These are phyloP conservation scores for Anthopleura xanthogrammica DNA, from an alignment of 92 coral and sea anemone genomes.

Conservation along the genomic window DNA sequence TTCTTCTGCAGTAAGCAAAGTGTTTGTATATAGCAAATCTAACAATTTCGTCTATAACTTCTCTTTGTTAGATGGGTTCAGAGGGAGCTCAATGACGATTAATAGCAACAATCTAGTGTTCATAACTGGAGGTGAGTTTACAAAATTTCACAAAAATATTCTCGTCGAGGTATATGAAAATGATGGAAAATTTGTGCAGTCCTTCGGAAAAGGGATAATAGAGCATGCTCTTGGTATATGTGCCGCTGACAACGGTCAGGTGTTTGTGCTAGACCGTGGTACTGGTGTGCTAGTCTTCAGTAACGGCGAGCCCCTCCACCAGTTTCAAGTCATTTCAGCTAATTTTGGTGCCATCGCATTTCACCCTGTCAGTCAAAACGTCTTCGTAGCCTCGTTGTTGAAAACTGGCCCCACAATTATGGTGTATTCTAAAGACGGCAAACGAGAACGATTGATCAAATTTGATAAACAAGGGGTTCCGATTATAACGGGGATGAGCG, in stretches of 20 bases:
- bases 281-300: slow-evolving; percentile 27
- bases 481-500: slow-evolving; percentile 9
- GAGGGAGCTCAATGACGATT: neutral
- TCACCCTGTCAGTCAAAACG: slow-evolving; percentile 21
- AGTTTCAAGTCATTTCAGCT: slow-evolving; percentile 16
- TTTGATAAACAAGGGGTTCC: neutral
- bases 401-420: neutral
- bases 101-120: slow-evolving; percentile 18
- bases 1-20: neutral
- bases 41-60: neutral
- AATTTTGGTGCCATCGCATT: slow-evolving; percentile 12
- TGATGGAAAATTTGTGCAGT: slow-evolving; percentile 29
- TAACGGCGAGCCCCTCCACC: slow-evolving; percentile 26
- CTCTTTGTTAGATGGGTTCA: neutral
- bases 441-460: neutral
- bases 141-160: neutral
- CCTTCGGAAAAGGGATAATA: slow-evolving; percentile 20
- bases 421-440: slow-evolving; percentile 9
- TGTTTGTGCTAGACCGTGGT: slow-evolving; percentile 11
- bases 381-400: slow-evolving; percentile 5
- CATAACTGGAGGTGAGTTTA: slow-evolving; percentile 12
- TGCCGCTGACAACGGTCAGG: slow-evolving; percentile 24
- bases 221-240: slow-evolving; percentile 5
- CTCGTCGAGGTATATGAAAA: slow-evolving; percentile 26
- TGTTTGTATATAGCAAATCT: neutral